Percentiles rank a stretch among this genome's conserved stretches.
These are phyloP conservation scores for Cossypha dichroa DNA, from an alignment of 2,797 vertebrate genomes.

Conservation along the genomic window DNA sequence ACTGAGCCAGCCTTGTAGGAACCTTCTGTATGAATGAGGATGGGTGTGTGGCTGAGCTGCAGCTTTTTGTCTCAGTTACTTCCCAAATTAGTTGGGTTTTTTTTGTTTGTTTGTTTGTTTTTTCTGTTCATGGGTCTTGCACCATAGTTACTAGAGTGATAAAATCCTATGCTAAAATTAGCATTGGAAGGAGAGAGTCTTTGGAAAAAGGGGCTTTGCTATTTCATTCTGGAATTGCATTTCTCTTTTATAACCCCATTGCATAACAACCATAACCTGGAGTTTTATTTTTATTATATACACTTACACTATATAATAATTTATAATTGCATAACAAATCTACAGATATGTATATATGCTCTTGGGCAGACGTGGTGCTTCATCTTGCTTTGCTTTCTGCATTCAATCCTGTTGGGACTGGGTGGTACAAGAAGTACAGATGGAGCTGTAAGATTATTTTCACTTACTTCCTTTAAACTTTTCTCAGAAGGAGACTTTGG, in stretches of 20 bases:
- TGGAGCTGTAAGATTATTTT: neutral
- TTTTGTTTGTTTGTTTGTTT: neutral
- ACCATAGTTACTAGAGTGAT: neutral
- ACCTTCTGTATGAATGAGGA: neutral
- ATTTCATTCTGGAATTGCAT: neutral
- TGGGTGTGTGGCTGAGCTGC: neutral
- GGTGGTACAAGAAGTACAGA: neutral
- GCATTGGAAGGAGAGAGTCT: neutral
- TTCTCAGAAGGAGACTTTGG: fast-evolving
- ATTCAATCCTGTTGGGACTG: neutral
- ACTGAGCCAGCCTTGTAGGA: neutral
- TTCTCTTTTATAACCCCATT: neutral
- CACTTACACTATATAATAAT: neutral
- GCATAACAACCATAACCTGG: neutral
- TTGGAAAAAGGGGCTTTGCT: neutral
- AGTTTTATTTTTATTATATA: neutral
- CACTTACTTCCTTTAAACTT: neutral
- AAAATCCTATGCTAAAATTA: neutral
- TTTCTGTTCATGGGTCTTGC: neutral
- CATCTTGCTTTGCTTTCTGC: neutral
- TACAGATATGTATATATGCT: no score
- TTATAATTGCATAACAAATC: neutral
- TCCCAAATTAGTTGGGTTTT: neutral
- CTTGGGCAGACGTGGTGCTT: neutral
- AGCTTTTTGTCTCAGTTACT: neutral